These are phyloP conservation scores for Madoqua kirkii DNA, from an alignment of 2,113 vertebrate genomes.

Conservation along the genomic window DNA sequence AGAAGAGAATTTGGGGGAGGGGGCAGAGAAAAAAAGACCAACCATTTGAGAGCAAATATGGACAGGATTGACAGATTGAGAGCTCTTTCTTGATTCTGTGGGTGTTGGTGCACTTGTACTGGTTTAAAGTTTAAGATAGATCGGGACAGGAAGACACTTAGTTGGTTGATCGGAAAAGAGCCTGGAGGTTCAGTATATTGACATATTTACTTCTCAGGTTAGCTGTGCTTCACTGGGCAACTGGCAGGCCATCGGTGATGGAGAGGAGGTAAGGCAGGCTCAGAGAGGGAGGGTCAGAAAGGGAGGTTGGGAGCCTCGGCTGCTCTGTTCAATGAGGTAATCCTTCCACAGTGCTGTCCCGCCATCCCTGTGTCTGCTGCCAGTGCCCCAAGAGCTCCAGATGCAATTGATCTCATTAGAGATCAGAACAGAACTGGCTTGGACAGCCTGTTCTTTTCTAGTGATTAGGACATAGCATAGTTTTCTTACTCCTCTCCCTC, in stretches of 20 bases:
- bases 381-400: constrained; percentile 55
- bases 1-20: neutral
- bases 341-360: neutral
- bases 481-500: neutral
- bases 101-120: neutral
- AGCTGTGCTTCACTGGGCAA: neutral
- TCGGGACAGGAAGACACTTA: neutral
- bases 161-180: neutral
- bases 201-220: neutral
- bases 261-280: neutral
- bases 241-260: neutral
- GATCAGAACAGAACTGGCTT: constrained; percentile 70
- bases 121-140: neutral
- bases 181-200: neutral
- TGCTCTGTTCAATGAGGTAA: constrained; percentile 65
- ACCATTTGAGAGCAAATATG: neutral
- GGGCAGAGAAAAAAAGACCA: neutral
- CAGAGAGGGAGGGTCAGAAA: neutral
- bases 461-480: constrained; percentile 71
- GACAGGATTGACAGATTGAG: neutral
- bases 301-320: constrained; percentile 44
- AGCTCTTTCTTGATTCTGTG: neutral
- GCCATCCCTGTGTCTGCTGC: constrained; percentile 24
- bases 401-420: constrained; percentile 74
- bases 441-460: constrained; percentile 73